These are phyloP conservation scores for Ladona fulva DNA, from an alignment of 1,140 invertebrate genomes.

Conservation along the genomic window DNA sequence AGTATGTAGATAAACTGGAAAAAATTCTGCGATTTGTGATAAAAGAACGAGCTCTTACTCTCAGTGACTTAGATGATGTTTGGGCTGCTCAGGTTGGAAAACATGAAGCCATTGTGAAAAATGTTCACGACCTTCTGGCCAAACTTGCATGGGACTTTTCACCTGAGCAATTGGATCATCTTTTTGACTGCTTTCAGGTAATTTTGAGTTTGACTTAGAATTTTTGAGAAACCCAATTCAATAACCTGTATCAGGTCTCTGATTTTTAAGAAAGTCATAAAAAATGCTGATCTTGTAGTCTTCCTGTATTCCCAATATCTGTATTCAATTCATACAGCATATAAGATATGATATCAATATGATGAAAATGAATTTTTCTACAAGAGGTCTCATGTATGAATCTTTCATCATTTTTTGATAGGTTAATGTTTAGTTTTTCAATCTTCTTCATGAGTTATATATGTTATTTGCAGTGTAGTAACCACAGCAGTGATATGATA, in stretches of 20 bases:
- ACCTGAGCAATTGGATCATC: constrained; percentile 91
- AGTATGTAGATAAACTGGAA: constrained; percentile 96
- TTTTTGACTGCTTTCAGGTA: constrained; percentile 96
- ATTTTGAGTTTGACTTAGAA: constrained; percentile 16
- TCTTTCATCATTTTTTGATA: too few species aligned
- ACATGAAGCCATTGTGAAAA: constrained; percentile 93
- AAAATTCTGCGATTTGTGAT: constrained; percentile 96
- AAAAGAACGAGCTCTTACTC: constrained; percentile 84
- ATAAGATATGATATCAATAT: too few species aligned
- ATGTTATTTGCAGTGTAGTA: too few species aligned
- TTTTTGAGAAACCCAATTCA: background rate
- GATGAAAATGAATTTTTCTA: too few species aligned
- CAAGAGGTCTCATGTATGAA: too few species aligned
- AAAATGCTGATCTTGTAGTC: background rate
- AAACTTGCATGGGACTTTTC: constrained; percentile 98
- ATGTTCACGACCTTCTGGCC: constrained; percentile 91
- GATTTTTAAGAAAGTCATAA: too few species aligned
- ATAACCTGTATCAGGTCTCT: too few species aligned
- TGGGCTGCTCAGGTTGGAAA: constrained; percentile 94
- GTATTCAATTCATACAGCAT: too few species aligned
- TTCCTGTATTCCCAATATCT: background rate
- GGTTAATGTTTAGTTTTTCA: too few species aligned
- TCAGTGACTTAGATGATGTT: constrained; percentile 86
- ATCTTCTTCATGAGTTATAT: too few species aligned
- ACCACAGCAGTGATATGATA: too few species aligned